These are phyloP conservation scores for Oegoconia quadripuncta DNA, from an alignment of 2,888 invertebrate genomes.

Conservation along the genomic window DNA sequence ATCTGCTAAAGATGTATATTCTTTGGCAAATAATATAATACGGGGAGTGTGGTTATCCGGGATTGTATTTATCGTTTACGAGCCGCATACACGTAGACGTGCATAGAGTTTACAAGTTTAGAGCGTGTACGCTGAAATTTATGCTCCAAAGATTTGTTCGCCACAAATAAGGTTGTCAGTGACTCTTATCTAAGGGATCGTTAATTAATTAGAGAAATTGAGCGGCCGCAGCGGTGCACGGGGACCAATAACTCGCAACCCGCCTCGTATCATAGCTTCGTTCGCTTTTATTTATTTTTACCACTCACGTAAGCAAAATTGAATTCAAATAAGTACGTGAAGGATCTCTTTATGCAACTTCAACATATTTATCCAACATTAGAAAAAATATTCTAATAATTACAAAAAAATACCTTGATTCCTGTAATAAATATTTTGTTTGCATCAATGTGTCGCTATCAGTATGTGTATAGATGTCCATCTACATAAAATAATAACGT, in stretches of 20 bases:
- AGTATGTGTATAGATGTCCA: too few relatives aligned
- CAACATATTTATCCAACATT: too few relatives aligned
- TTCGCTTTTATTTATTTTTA: slow-evolving; percentile 73
- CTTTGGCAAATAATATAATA: slow-evolving; percentile 21
- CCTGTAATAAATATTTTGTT: neutral
- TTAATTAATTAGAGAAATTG: slow-evolving; percentile 80
- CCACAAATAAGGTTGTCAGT: slow-evolving; percentile 79
- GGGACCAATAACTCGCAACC: slow-evolving; percentile 78
- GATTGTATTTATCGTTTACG: slow-evolving; percentile 49
- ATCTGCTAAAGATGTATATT: slow-evolving; percentile 24
- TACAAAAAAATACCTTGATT: too few relatives aligned
- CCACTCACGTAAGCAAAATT: slow-evolving; percentile 76
- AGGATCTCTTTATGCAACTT: slow-evolving; percentile 48
- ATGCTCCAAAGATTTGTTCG: slow-evolving; percentile 76
- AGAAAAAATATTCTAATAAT: too few relatives aligned
- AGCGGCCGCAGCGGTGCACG: slow-evolving; percentile 67
- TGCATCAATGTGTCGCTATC: too few relatives aligned
- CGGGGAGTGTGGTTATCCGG: slow-evolving; percentile 18
- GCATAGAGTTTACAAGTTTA: slow-evolving; percentile 73
- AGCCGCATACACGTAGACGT: slow-evolving; percentile 53
- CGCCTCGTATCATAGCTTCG: slow-evolving; percentile 75
- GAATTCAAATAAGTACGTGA: slow-evolving; percentile 57
- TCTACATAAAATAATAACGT: too few relatives aligned
- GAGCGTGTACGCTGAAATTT: slow-evolving; percentile 75
- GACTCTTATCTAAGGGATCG: slow-evolving; percentile 75